phyloP scores from a whole-genome alignment of 2,888 invertebrate species.

The Standfussiana lucernea region DNA sequence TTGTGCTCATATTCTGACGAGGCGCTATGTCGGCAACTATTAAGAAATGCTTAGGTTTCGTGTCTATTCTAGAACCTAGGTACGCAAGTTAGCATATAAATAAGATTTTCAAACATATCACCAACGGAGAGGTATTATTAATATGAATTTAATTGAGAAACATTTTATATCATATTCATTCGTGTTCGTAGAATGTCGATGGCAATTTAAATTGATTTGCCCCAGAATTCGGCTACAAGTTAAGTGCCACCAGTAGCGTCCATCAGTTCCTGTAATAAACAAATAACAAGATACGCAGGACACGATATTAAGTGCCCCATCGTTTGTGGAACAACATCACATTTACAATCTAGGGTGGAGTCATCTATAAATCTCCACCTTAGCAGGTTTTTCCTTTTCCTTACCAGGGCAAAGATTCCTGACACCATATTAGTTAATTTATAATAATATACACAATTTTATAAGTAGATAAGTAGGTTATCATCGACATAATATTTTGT shows the following conservation, averaged over 20 bases:
- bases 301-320: background rate
- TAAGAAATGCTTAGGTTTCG: background rate
- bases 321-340: background rate
- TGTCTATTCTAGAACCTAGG: background rate
- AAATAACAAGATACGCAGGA: background rate
- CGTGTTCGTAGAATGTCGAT: background rate
- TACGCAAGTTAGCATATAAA: background rate
- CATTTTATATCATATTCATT: background rate
- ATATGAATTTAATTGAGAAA: background rate
- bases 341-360: background rate
- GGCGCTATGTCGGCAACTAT: background rate
- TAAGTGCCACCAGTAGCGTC: background rate
- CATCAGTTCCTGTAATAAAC: background rate
- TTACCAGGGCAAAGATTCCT: background rate
- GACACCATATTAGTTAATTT: background rate
- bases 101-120: background rate
- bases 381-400: background rate
- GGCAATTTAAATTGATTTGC: background rate
- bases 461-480: background rate
- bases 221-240: background rate
- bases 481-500: background rate
- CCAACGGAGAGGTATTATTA: background rate
- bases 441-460: background rate
- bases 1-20: slow-evolving; percentile 21
- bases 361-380: background rate